Conservation (phyloP, 1,140 invertebrate species). For the Chironomus striatipennis region DNA sequence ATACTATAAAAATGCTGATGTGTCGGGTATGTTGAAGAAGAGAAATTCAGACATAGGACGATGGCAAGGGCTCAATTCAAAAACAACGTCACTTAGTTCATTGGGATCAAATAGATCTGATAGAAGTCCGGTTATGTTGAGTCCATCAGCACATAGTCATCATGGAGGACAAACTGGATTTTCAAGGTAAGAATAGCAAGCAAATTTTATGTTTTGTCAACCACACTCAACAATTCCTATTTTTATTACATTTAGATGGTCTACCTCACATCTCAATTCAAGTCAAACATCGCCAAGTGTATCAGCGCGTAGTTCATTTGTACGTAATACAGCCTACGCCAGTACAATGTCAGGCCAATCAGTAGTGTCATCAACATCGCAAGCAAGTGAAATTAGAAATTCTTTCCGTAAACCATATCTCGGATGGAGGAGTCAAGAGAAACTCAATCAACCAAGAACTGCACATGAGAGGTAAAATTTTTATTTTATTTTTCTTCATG, state of each 20-base stretch:
- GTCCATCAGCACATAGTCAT: conserved; percentile 40
- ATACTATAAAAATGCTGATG: conserved; percentile 30
- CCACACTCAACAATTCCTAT: not conserved
- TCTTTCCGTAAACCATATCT: conserved; percentile 72
- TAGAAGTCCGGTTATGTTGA: conserved; percentile 38
- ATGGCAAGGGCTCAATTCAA: conserved; percentile 65
- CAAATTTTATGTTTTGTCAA: not conserved
- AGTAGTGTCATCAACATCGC: conserved; percentile 27
- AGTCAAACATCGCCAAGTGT: conserved; percentile 51
- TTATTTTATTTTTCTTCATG: too few species aligned
- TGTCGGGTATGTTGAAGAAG: conserved; percentile 43
- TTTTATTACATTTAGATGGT: conserved; percentile 60
- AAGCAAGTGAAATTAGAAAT: conserved; percentile 31
- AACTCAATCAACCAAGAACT: conserved; percentile 63
- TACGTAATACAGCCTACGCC: conserved; percentile 36
- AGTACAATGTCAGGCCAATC: conserved; percentile 35
- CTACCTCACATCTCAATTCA: conserved; percentile 73
- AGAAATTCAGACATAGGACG: conserved; percentile 58
- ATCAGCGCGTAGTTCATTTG: conserved; percentile 39
- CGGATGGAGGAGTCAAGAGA: conserved; percentile 82
- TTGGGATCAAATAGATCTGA: conserved; percentile 43
- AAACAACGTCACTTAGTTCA: conserved; percentile 68
- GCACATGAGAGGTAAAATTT: conserved; percentile 62
- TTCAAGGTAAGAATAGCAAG: conserved; percentile 25
- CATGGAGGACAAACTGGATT: conserved; percentile 35